Evolutionary conservation across 2,797 vertebrate genomes (phyloP), one percentile per base, ranked within the genome.

Genomic region (Euthynnus affinis): DNA sequence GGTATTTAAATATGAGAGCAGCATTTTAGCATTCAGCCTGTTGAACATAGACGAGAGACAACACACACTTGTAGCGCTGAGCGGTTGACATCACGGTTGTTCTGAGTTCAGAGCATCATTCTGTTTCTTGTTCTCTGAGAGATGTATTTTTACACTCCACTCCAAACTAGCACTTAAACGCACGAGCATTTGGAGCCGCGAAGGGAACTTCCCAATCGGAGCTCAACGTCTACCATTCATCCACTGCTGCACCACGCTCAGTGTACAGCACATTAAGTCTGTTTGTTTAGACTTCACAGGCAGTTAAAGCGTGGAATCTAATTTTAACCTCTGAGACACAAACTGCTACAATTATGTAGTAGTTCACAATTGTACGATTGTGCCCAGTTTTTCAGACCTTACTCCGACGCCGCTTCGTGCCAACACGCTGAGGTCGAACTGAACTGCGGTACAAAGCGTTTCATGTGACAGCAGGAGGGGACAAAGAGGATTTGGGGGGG

Each of bases 151-250:
- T 66, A 63, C 14, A 10, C 37, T 18, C 0, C 17, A 2, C 58
- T 63, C 4, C 44, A 57, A 77, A 64, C 59, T 18, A 57, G 25
- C 66, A 49, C 22, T 71, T 77, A 15, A 5, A 18, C 71, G 46
- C 34, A 25, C 3, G 46, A 20, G 17, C 46, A 49, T 48, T 70
- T 42, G 52, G 51, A 56, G 63, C 51, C 6, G 22, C 9, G 8
- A n/a, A 12, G 46, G 76, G 76, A 78, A 64, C 44, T 71, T 71
- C 67, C 67, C 62, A 32, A 32, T 12, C 32, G 46, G 32, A 71
- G 25, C 46, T 37, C 44, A 34, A 25, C 1, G 46, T 34, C 14
- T 46, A 60, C 27, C 15, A 25, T 22, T 25, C 20, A 32, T 48
- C 44, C 44, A 17, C 44, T 49, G 46, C 46, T 20, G 46, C 18